These are phyloP conservation scores for Trichonephila clavata DNA, from an alignment of 1,140 invertebrate genomes.

Conservation along the genomic window DNA sequence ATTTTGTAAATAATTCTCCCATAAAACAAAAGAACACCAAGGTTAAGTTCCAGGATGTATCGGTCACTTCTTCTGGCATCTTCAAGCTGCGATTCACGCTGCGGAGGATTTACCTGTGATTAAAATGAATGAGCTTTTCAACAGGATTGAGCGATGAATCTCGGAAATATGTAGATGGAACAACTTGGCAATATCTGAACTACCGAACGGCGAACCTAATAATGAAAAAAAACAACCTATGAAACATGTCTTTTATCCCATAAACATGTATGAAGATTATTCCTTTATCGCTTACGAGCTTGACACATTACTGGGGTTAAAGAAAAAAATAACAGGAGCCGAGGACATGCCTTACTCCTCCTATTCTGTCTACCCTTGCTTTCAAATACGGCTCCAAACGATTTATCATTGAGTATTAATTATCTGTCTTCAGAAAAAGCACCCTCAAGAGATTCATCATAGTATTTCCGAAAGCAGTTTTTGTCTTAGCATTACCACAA, in stretches of 20 bases:
- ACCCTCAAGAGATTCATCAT: constrained; percentile 52
- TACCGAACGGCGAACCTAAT: background rate
- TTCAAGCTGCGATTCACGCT: background rate
- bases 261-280: constrained; percentile 27
- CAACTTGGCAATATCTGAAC: background rate
- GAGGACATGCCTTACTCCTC: background rate
- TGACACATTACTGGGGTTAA: constrained; percentile 36
- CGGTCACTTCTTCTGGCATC: background rate
- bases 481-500: background rate
- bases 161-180: constrained; percentile 24
- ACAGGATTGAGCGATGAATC: constrained; percentile 31
- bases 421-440: constrained; percentile 39
- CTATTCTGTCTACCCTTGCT: background rate
- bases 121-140: constrained; percentile 39
- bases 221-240: background rate
- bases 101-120: background rate
- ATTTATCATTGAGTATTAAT: constrained; percentile 66
- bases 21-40: background rate
- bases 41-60: constrained; percentile 40
- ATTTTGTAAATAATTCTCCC: background rate
- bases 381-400: constrained; percentile 8
- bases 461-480: background rate
- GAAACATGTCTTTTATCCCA: constrained; percentile 39
- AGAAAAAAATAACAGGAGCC: constrained; percentile 22
- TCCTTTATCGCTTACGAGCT: constrained; percentile 9